These are phyloP conservation scores for Leuctra nigra DNA, from an alignment of 2,888 invertebrate genomes.

Conservation along the genomic window DNA sequence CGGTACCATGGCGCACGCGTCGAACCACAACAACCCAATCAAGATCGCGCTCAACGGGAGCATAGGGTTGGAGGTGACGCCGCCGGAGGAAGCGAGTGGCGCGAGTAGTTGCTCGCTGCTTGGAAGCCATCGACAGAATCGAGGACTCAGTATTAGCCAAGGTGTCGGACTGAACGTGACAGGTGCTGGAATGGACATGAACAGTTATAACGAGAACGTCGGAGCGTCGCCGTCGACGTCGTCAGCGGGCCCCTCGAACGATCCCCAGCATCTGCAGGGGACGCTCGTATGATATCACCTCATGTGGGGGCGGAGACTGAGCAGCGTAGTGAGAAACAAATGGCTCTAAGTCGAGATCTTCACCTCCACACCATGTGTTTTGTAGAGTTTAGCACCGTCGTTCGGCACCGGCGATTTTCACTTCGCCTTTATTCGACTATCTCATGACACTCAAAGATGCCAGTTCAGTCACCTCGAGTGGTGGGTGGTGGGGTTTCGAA, in stretches of 20 bases:
- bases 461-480: too few species aligned
- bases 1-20: slow-evolving; percentile 43
- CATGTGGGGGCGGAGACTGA: slow-evolving; percentile 84
- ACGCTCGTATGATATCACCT: slow-evolving; percentile 94
- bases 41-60: slow-evolving; percentile 81
- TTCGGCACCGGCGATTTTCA: neutral
- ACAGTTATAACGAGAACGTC: neutral
- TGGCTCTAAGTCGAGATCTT: slow-evolving; percentile 49
- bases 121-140: neutral
- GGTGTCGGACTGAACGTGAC: neutral
- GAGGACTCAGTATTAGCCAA: slow-evolving; percentile 6
- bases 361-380: slow-evolving; percentile 18
- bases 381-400: too few species aligned
- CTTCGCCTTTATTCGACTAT: slow-evolving; percentile 1
- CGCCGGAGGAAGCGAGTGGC: slow-evolving; percentile 56
- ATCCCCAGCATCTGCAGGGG: slow-evolving; percentile 75
- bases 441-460: too few species aligned
- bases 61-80: slow-evolving; percentile 70
- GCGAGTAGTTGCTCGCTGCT: slow-evolving; percentile 40
- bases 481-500: too few species aligned
- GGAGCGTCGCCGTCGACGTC: neutral
- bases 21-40: slow-evolving; percentile 66
- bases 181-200: slow-evolving; percentile 7
- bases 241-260: slow-evolving; percentile 38
- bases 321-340: slow-evolving; percentile 67